These are phyloP conservation scores for Zaprionus bogoriensis DNA, from an alignment of 2,888 invertebrate species.

Conservation along the genomic window DNA sequence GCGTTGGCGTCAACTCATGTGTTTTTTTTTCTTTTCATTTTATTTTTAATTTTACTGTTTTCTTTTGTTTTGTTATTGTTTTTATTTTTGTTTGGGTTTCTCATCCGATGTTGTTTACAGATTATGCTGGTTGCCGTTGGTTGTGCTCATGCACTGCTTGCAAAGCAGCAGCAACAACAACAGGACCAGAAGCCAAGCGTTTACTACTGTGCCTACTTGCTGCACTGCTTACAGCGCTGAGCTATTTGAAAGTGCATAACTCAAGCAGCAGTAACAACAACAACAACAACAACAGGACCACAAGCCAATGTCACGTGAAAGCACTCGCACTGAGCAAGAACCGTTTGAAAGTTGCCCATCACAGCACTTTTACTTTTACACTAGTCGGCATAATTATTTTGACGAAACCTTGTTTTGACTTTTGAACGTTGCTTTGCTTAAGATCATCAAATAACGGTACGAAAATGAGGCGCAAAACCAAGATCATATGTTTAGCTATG, in stretches of 20 bases:
- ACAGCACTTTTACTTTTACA: conserved; percentile 38
- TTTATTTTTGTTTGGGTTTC: no score
- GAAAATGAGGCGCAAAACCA: no score
- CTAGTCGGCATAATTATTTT: no score
- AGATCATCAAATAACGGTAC: no score
- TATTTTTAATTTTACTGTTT: no score
- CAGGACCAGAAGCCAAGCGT: background rate
- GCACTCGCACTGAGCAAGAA: conserved; percentile 29
- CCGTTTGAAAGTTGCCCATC: conserved; percentile 52
- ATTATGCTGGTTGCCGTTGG: background rate
- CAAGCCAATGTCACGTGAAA: conserved; percentile 17
- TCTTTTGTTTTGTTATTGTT: background rate
- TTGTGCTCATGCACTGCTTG: background rate
- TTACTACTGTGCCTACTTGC: background rate
- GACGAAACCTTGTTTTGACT: no score
- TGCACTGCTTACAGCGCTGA: conserved; percentile 24
- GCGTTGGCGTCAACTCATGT: conserved; percentile 28
- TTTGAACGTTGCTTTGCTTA: no score
- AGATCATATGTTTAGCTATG: no score
- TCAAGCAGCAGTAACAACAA: background rate
- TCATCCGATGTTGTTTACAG: no score
- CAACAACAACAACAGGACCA: background rate
- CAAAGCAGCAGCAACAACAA: background rate
- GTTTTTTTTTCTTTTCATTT: background rate
- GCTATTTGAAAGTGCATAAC: conserved; percentile 11